Conservation (phyloP, 2,113 vertebrate genomes). For the Prionailurus bengalensis region DNA sequence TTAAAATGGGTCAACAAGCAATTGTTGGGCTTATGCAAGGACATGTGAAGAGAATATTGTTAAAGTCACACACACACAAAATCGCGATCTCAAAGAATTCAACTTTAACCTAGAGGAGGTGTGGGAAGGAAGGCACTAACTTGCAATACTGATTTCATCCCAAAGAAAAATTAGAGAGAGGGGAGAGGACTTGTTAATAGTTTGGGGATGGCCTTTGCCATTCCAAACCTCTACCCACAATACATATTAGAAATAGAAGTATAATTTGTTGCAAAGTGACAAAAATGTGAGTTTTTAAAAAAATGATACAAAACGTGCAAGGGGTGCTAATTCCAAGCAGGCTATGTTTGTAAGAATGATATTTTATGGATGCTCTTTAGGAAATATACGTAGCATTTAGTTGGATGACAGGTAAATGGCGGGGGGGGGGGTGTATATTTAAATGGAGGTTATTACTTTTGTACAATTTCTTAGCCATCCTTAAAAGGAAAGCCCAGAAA, state of each 20-base stretch:
- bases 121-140: slow-evolving; percentile 71
- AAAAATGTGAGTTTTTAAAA: not conserved
- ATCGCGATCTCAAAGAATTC: slow-evolving; percentile 83
- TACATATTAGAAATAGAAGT: not conserved
- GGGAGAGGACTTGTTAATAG: not conserved
- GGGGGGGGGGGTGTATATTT: not conserved
- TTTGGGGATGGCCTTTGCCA: not conserved
- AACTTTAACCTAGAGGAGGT: slow-evolving; percentile 84
- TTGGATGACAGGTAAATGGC: not conserved
- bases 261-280: not conserved
- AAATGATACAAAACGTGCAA: not conserved
- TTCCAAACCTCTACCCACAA: not conserved
- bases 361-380: slow-evolving; percentile 8
- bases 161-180: slow-evolving; percentile 69
- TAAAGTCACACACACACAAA: slow-evolving; percentile 84
- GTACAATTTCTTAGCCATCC: not conserved
- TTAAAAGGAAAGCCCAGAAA: not conserved
- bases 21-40: slow-evolving; percentile 89
- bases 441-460: not conserved
- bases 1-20: slow-evolving; percentile 93
- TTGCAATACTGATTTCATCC: slow-evolving; percentile 80
- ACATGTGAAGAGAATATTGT: slow-evolving; percentile 90
- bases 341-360: not conserved
- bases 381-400: not conserved
- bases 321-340: not conserved